These are phyloP conservation scores for Mirza zaza DNA, from an alignment of 2,113 vertebrate species.

Conservation along the genomic window DNA sequence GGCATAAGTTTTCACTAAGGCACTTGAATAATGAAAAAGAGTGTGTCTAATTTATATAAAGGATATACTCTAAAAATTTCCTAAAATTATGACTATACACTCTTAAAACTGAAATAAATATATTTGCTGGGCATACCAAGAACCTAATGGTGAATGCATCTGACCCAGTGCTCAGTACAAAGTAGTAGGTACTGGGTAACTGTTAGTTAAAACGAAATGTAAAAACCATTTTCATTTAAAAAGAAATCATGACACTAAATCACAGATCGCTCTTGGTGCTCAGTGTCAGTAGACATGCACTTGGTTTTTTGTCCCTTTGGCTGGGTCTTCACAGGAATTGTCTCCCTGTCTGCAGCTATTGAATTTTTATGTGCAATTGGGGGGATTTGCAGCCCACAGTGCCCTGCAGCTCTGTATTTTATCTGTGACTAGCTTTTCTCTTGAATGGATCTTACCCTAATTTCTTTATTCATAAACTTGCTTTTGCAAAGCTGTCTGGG, in stretches of 20 bases:
- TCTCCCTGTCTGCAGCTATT: neutral
- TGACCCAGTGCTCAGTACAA: neutral
- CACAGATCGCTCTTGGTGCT: neutral
- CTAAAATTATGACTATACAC: neutral
- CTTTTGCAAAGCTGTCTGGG: conserved; percentile 66
- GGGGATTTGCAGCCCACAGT: neutral
- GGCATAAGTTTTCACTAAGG: neutral
- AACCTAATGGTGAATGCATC: neutral
- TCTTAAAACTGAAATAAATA: neutral
- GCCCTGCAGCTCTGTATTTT: neutral
- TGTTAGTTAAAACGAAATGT: neutral
- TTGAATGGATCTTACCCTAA: conserved; percentile 20
- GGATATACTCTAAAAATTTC: neutral
- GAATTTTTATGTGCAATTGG: neutral
- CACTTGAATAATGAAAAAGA: conserved; percentile 56
- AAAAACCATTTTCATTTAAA: neutral
- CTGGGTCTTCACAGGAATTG: neutral
- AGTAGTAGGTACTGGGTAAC: neutral
- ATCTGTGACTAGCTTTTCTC: conserved; percentile 40
- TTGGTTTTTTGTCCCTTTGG: neutral
- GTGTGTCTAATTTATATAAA: conserved; percentile 13
- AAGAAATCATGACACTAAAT: neutral
- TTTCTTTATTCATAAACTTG: conserved; percentile 57
- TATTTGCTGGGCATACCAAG: neutral
- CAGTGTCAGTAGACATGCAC: neutral